A percentile compares a stretch with the other conserved stretches of the same genome.
Conservation (phyloP, 2,113 vertebrate species). For the Neotoma lepida region DNA sequence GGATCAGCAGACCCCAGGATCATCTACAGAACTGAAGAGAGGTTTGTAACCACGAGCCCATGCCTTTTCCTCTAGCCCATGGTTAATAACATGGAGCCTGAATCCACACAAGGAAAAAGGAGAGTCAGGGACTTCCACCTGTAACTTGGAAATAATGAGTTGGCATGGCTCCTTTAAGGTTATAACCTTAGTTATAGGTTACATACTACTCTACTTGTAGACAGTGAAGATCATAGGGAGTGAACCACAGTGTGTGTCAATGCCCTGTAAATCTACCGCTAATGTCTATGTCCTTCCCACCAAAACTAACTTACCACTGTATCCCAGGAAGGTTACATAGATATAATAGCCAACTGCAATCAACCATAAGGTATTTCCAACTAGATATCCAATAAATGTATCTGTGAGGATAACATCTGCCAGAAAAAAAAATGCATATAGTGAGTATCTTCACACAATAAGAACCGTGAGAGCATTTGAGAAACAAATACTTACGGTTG, state of each 20-base stretch:
- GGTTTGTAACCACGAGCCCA: not conserved
- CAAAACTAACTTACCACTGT: conserved; percentile 90
- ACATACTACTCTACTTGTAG: not conserved
- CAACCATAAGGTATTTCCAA: conserved; percentile 96
- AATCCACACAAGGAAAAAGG: not conserved
- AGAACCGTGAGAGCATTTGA: not conserved
- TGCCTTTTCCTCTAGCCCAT: not conserved
- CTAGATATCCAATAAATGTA: conserved; percentile 88
- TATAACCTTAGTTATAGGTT: not conserved
- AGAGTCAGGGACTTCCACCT: not conserved
- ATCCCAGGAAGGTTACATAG: conserved; percentile 98
- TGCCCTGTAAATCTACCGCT: not conserved
- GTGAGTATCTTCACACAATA: conserved; percentile 18
- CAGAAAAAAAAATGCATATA: conserved; percentile 72
- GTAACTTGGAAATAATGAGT: not conserved
- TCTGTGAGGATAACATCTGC: conserved; percentile 93
- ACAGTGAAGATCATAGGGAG: not conserved
- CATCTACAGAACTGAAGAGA: not conserved
- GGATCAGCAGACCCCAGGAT: not conserved
- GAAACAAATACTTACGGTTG: conserved; percentile 91
- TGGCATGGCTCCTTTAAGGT: not conserved
- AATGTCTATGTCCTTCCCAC: not conserved
- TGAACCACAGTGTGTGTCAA: not conserved
- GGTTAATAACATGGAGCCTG: not conserved
- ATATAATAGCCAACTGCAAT: conserved; percentile 96